Evolutionary conservation across 2,113 vertebrate genomes (phyloP), one percentile per base, ranked within the genome.

Genomic region (Petrocephalus zakoni): DNA sequence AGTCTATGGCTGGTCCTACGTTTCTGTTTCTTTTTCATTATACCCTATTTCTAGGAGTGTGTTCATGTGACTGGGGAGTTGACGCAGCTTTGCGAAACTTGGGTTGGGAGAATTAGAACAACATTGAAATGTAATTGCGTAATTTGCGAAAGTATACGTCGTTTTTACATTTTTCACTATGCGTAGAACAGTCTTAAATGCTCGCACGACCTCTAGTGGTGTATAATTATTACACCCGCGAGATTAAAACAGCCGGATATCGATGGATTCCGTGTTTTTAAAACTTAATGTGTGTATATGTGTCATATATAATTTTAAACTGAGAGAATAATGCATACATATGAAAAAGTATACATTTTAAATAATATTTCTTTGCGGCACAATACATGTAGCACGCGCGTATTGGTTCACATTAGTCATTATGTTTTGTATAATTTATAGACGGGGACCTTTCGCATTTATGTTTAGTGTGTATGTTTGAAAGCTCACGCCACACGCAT

Each of bases 121-220:
- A 75, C 46, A 47, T 22, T 8, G 81, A 49, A 46, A 83, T 47
- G 46, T 49, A n/a, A 13, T 21, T 49, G 81, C 11, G 61, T n/a
- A n/a, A 49, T 83, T 49, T 22, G 42, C 21, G 46, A 9, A 83
- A 9, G 11, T 49, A n/a, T 17, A 42, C 1, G 13, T 46, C 19
- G 46, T n/a, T 47, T 47, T 22, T 34, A 29, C 64, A 51, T 29
- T 19, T 22, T 29, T 0, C n/a, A 64, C 42, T 49, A 64, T 9
- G 25, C 5, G n/a, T 34, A 53, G 53, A 85, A 53, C 46, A 34
- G 52, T 58, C 37, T 49, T 42, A 82, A 88, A 81, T 56, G 9
- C 51, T 34, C 29, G 75, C n/a, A 58, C 51, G 87, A 88, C 87
- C 51, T 82, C 87, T 88, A 88, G 87, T 83, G 87, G 87, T 53